phyloP scores from a whole-genome alignment of 2,888 invertebrate species.

The Chloromyia formosa region DNA sequence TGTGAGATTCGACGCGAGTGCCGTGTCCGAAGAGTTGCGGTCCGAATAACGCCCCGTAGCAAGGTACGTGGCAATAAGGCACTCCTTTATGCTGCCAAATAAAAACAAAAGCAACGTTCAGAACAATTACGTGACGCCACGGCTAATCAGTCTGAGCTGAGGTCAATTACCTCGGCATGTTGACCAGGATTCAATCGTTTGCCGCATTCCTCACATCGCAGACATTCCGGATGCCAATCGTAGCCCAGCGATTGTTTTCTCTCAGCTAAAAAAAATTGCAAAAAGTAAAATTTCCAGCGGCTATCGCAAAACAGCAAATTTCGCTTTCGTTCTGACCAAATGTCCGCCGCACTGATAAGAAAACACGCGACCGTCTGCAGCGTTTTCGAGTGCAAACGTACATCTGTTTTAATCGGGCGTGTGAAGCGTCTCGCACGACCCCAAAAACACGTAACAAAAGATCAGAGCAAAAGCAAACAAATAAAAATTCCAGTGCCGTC shows the following conservation, averaged over 20 bases:
- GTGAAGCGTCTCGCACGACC: constrained; percentile 24
- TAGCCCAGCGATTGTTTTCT: constrained; percentile 85
- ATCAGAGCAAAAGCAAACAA: neutral
- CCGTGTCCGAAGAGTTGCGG: constrained; percentile 86
- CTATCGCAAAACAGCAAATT: neutral
- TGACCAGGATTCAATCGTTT: constrained; percentile 83
- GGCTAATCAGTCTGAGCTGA: too few relatives aligned
- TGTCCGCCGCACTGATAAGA: constrained; percentile 3
- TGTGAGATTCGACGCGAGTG: constrained; percentile 81
- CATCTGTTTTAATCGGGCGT: neutral
- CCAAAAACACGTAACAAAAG: neutral
- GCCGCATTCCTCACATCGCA: constrained; percentile 83
- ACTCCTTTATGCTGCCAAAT: constrained; percentile 76
- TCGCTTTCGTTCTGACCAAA: neutral
- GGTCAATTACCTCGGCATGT: constrained; percentile 80
- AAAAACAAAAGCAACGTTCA: neutral
- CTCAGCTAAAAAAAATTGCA: constrained; percentile 69
- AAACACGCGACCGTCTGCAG: neutral
- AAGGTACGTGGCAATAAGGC: constrained; percentile 86
- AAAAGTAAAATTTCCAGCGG: neutral
- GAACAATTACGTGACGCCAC: neutral
- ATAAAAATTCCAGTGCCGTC: neutral
- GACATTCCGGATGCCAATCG: constrained; percentile 87
- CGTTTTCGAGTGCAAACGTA: neutral
- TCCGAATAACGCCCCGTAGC: constrained; percentile 83